Percentiles rank a stretch among this genome's conserved stretches.
Evolutionary conservation across 2,113 vertebrate genomes (phyloP).

Genomic region (Gallinago jamesoni): DNA sequence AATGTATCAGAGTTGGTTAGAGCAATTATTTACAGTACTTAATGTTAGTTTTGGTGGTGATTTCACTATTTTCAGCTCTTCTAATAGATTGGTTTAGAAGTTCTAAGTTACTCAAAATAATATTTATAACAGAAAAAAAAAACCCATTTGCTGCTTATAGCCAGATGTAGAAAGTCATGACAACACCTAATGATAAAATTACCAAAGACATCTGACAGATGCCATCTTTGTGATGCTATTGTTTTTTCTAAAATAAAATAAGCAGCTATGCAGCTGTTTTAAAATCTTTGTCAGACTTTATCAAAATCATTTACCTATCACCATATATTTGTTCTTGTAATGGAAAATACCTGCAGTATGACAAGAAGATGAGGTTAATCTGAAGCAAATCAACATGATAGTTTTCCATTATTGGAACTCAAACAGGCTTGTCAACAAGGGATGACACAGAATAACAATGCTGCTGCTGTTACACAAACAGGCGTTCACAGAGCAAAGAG

Average conservation of each 20-base stretch:
- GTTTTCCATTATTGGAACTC: constrained; percentile 61
- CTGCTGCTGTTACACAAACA: constrained; percentile 4
- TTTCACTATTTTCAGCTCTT: background rate
- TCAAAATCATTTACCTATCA: constrained; percentile 65
- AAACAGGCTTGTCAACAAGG: constrained; percentile 51
- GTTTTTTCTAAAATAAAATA: constrained; percentile 31
- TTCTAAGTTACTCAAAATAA: background rate
- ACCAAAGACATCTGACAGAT: constrained; percentile 45
- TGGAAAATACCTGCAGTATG: constrained; percentile 59
- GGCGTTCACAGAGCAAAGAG: constrained; percentile 18
- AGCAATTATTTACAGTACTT: background rate
- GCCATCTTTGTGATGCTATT: constrained; percentile 18
- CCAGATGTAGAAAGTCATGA: constrained; percentile 9
- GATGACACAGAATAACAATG: constrained; percentile 41
- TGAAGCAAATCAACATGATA: constrained; percentile 64
- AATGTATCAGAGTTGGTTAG: background rate
- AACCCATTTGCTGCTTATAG: background rate
- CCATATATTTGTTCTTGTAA: constrained; percentile 47
- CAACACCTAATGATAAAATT: constrained; percentile 38
- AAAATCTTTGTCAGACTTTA: constrained; percentile 62
- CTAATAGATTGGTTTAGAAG: background rate
- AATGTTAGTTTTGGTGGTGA: background rate
- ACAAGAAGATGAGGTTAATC: constrained; percentile 71
- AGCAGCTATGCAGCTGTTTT: constrained; percentile 36
- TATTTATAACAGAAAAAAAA: background rate